Evolutionary conservation across 1,140 invertebrate genomes (phyloP).

Genomic region (Lamellibrachia luymesi): DNA sequence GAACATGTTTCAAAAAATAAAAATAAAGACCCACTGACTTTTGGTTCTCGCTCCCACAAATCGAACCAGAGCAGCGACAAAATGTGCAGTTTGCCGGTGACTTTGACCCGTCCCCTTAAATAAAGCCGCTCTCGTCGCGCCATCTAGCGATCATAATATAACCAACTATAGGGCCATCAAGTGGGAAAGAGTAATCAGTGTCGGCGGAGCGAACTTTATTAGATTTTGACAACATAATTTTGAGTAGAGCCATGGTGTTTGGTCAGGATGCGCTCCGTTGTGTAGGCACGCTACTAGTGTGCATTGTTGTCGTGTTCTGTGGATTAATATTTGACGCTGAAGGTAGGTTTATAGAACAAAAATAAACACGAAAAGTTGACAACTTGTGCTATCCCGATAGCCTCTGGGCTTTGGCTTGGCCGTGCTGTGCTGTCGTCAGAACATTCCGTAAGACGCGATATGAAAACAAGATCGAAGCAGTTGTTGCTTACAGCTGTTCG

Average conservation of each 20-base stretch:
- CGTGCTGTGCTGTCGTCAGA: neutral
- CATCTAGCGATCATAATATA: neutral
- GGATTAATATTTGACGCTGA: neutral
- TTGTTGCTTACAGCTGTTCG: neutral
- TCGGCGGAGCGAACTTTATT: neutral
- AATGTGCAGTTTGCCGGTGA: too few relatives aligned
- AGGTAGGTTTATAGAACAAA: neutral
- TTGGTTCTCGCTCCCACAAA: too few relatives aligned
- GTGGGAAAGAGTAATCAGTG: neutral
- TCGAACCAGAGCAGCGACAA: too few relatives aligned
- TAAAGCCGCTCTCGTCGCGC: neutral
- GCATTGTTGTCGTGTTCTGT: neutral
- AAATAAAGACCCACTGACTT: too few relatives aligned
- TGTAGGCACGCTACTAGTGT: neutral
- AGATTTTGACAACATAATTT: neutral
- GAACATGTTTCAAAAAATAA: too few relatives aligned
- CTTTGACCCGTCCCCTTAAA: neutral
- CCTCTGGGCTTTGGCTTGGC: constrained; percentile 2
- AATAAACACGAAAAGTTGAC: neutral
- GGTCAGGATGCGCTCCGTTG: neutral
- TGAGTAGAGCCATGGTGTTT: neutral
- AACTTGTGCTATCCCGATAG: neutral
- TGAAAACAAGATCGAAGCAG: neutral
- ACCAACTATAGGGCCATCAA: neutral
- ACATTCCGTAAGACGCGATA: neutral